Evolutionary conservation across 35 echinoderm and acorn worm species (phyloP), one percentile per base, ranked within the genome.

Genomic region (Stichopus chloronotus): DNA sequence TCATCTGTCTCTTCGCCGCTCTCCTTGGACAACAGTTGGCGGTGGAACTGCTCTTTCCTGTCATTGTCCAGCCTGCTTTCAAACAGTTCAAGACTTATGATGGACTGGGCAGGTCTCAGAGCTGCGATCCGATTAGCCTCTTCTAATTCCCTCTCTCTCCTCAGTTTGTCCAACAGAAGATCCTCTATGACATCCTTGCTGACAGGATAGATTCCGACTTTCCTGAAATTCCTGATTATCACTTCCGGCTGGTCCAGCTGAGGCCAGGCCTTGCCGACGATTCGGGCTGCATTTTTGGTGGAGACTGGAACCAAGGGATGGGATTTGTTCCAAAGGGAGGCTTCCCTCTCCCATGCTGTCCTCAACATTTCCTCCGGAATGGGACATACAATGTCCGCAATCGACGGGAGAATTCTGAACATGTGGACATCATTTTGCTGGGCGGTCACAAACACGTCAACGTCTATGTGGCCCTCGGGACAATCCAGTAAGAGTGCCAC

Each of bases 381-480:
- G 16, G 93, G 93, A 55, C 87, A 69, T 9, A 94, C 69, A 53
- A 89, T 88, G 56, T 88, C 76, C 7, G 72, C 59, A 8, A 88
- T 85, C 53, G 83, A 65, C 11, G 86, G 68, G 17, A 81, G 87
- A 9, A 94, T 81, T 23, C 93, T 59, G 58, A 94, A 94, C 72
- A 94, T 54, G 86, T 94, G 87, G 17, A 94, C 87, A 57, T 90
- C 86, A 61, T 94, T 94, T 53, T 94, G 87, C 57, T 88, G 86
- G 30, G 93, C 93, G 7, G 93, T 94, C 4, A 94, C 93, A 58
- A 90, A 94, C 3, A 85, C 86, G 24, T 94, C 86, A 83, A 90
- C 86, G 21, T 88, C 76, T 78, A 94, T 82, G 85, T 89, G 76
- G 16, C 78, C 87, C 65, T 94, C 85, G 1, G 86, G 93, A 55